Conservation (phyloP, 2,113 vertebrate species). For the Hydrolagus affinis region DNA sequence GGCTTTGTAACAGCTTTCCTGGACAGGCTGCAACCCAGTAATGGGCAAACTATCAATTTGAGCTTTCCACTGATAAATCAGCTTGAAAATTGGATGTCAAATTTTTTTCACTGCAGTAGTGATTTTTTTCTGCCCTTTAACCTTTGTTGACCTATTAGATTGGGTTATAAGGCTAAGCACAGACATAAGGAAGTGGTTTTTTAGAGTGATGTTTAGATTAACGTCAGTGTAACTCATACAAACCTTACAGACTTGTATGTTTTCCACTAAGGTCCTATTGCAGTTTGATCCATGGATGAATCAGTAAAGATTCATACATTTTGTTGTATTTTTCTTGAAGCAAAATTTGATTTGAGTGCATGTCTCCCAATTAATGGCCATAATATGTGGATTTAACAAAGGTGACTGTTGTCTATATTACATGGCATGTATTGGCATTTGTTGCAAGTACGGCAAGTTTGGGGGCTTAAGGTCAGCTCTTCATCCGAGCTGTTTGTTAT, state of each 20-base stretch:
- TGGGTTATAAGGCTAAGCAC: conserved; percentile 85
- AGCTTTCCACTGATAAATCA: conserved; percentile 98
- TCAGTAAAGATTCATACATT: not conserved
- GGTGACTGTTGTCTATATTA: not conserved
- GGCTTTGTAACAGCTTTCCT: conserved; percentile 85
- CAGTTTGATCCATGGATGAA: conserved; percentile 6
- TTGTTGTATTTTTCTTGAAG: not conserved
- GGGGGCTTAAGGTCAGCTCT: not conserved
- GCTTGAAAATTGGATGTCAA: conserved; percentile 99
- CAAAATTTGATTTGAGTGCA: not conserved
- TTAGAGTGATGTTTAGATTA: conserved; percentile 58
- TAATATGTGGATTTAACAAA: not conserved
- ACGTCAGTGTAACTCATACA: conserved; percentile 48
- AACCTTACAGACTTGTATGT: conserved; percentile 10
- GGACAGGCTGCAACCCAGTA: conserved; percentile 78
- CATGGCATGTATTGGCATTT: not conserved
- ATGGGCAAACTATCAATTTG: conserved; percentile 98
- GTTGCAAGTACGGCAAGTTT: not conserved
- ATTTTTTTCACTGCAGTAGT: conserved; percentile 67
- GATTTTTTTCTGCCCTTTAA: conserved; percentile 74
- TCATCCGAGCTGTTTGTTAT: not conserved
- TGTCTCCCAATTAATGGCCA: not conserved
- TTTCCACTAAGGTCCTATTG: not conserved
- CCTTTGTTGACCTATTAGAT: conserved; percentile 74
- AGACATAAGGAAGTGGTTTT: conserved; percentile 69